Evolutionary conservation across 2,888 invertebrate genomes (phyloP).

Genomic region (Aphelenchoides bicaudatus): DNA sequence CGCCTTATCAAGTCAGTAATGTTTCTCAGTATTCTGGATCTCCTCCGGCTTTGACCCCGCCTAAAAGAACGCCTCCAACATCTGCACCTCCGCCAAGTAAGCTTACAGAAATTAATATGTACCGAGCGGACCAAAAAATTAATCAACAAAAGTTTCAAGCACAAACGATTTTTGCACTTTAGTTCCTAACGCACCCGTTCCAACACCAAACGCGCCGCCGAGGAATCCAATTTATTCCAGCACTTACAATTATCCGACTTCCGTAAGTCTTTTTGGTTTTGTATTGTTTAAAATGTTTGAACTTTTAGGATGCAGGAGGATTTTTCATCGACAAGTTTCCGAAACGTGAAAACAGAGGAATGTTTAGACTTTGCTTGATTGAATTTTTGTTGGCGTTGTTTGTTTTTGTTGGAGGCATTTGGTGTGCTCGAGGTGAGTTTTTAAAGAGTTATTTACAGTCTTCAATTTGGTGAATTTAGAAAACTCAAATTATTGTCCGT

Average conservation of each 20-base stretch:
- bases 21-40: not conserved
- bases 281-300: too few species aligned
- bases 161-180: too few species aligned
- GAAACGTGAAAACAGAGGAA: slow-evolving; percentile 53
- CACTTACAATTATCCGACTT: slow-evolving; percentile 18
- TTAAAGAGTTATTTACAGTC: too few species aligned
- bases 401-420: slow-evolving; percentile 52
- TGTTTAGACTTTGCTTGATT: slow-evolving; percentile 53
- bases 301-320: slow-evolving; percentile 32
- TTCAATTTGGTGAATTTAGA: too few species aligned
- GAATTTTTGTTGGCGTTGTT: slow-evolving; percentile 50
- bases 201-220: not conserved
- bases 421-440: slow-evolving; percentile 53
- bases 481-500: slow-evolving; percentile 59
- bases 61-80: slow-evolving; percentile 9
- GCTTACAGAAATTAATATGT: too few species aligned
- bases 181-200: too few species aligned
- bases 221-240: slow-evolving; percentile 16
- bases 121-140: too few species aligned
- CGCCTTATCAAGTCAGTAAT: slow-evolving; percentile 17
- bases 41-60: slow-evolving; percentile 11
- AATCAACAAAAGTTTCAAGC: too few species aligned
- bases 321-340: slow-evolving; percentile 55
- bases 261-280: too few species aligned
- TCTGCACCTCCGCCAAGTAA: slow-evolving; percentile 16